Base-by-base conservation (phyloP, 1,140 invertebrate species). In the Sarcophaga bullata region DNA sequence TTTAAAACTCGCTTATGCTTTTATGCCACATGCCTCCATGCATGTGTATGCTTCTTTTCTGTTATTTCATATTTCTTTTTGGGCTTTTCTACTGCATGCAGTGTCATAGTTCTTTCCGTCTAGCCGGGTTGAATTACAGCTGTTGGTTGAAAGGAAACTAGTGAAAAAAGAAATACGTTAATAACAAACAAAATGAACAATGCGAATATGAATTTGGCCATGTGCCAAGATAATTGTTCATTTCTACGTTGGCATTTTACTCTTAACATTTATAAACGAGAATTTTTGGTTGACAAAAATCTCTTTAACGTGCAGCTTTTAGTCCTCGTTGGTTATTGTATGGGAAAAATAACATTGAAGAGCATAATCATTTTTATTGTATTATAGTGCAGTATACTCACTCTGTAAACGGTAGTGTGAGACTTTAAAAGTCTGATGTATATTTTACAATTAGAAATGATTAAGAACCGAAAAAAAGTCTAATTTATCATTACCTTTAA, bases 161-260 rank as follows among this genome's bases (percentile, higher is more conserved):
- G 5, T 46, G 46, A 75, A 75, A 75, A 48, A n/a, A 75, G 15
- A 75, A n/a, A 15, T 13, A 75, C 73, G 73, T 75, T 75, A 48
- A 75, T 75, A 15, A 11, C 37, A 75, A 46, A 46, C 73, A 75
- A 75, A 75, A 17, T 48, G 73, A 75, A 75, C 73, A 75, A 75
- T 75, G 48, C 46, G 25, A 37, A 37, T 37, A 37, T 37, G 25
- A 75, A 46, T 48, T 75, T 75, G 73, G 73, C 73, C 73, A 75
- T 75, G 73, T 75, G 73, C 73, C 73, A 75, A 75, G 73, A 75
- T 48, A 47, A 4, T 15, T n/a, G 73, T 75, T 75, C 73, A 75
- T 75, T 75, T 47, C 11, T n/a, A 0, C 13, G 52, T 15, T 58
- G 52, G 1, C 25, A 37, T 58, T 58, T 58, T 58, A 58, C 52